These are phyloP conservation scores for Litoditis marina DNA, from an alignment of 2,888 invertebrate species.

Conservation along the genomic window DNA sequence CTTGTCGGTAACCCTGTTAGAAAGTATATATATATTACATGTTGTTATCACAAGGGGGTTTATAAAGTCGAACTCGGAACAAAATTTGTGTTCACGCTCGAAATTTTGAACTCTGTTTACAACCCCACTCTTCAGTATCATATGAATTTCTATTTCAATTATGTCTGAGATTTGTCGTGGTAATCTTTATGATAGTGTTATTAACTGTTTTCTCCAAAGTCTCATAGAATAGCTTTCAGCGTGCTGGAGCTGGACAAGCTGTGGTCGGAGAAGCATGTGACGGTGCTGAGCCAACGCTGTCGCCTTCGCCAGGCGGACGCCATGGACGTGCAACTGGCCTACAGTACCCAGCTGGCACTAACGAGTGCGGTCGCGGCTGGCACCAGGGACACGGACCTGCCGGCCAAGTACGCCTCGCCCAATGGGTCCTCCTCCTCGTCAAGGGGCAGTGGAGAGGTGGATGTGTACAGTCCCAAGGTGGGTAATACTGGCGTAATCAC, in stretches of 20 bases:
- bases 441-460: no score
- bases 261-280: slow-evolving; percentile 7
- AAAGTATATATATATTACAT: no score
- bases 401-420: no score
- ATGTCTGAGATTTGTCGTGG: neutral
- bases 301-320: slow-evolving; percentile 14
- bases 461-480: no score
- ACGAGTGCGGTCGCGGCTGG: slow-evolving; percentile 9
- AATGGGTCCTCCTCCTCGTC: no score
- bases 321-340: slow-evolving; percentile 14
- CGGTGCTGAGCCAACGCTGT: slow-evolving; percentile 9
- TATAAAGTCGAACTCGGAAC: no score
- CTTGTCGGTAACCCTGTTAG: no score
- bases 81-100: no score
- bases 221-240: neutral
- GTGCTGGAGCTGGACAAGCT: slow-evolving; percentile 9
- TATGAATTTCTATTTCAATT: neutral
- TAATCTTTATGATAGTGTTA: neutral
- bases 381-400: slow-evolving; percentile 1
- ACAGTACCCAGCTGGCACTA: slow-evolving; percentile 4
- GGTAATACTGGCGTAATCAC: no score
- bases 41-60: no score
- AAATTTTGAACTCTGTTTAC: no score
- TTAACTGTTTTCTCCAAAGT: neutral
- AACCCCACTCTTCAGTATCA: no score